Conservation (phyloP, 1,140 invertebrate species). For the Bilobella aurantiaca region DNA sequence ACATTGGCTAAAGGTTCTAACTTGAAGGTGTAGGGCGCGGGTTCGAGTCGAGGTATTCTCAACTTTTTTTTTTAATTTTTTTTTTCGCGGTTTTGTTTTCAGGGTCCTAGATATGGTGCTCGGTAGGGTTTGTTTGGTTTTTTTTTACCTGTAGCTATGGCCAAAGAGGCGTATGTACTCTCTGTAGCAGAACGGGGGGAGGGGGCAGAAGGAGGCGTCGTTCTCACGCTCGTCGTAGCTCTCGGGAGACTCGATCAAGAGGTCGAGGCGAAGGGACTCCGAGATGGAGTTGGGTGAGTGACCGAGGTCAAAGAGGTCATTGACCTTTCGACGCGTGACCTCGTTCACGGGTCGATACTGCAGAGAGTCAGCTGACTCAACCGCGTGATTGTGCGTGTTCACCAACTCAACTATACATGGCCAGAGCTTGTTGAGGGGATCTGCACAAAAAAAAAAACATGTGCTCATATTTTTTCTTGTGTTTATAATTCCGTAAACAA, state of each 20-base stretch:
- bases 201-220: not conserved
- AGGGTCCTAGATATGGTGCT: too few species aligned
- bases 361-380: slow-evolving; percentile 2
- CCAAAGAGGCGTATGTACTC: not conserved
- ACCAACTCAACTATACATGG: not conserved
- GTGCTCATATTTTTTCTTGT: not conserved
- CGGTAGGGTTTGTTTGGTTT: too few species aligned
- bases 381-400: not conserved
- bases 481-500: too few species aligned
- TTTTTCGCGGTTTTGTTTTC: too few species aligned
- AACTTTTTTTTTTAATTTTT: too few species aligned
- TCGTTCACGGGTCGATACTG: not conserved
- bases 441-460: not conserved
- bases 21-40: too few species aligned
- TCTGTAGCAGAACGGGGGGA: not conserved
- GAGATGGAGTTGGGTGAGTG: not conserved
- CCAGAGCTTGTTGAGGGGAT: not conserved
- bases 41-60: too few species aligned
- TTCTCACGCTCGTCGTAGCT: not conserved
- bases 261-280: not conserved
- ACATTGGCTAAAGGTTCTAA: too few species aligned
- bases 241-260: not conserved
- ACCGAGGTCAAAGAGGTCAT: not conserved
- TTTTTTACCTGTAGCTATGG: not conserved
- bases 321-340: not conserved